phyloP scores from a whole-genome alignment of 64 coral and sea anemone species.

The Montipora sp. region DNA sequence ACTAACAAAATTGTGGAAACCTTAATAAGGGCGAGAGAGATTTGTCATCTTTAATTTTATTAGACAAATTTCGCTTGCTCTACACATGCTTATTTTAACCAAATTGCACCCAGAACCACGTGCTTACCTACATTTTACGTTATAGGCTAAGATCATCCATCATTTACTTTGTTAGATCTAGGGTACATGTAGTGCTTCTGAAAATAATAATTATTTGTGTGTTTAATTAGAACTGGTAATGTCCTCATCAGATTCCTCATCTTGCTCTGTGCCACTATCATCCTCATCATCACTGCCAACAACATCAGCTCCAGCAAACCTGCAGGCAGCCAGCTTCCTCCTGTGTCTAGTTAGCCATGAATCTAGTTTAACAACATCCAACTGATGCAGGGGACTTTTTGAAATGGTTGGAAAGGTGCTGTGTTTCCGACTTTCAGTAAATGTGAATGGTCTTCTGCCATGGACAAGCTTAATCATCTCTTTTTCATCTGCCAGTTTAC shows the following conservation, averaged over 20 bases:
- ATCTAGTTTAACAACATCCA: conserved; percentile 35
- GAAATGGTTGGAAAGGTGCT: conserved; percentile 15
- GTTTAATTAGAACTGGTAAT: neutral
- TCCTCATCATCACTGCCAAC: neutral
- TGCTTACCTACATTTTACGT: too few species aligned
- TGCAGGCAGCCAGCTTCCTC: neutral
- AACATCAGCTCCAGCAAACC: neutral
- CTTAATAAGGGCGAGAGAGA: too few species aligned
- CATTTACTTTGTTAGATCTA: too few species aligned
- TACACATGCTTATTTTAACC: too few species aligned
- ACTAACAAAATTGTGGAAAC: too few species aligned
- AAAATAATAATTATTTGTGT: too few species aligned
- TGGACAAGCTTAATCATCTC: conserved; percentile 33
- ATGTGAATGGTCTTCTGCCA: conserved; percentile 4
- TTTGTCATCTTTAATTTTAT: too few species aligned
- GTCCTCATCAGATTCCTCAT: neutral
- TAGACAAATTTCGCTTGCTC: too few species aligned
- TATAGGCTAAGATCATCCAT: too few species aligned
- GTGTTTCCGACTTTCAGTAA: conserved; percentile 21
- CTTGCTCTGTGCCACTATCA: neutral
- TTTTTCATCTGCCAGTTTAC: conserved; percentile 21
- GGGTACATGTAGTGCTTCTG: too few species aligned
- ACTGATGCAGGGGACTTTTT: conserved; percentile 40
- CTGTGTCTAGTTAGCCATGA: conserved; percentile 27
- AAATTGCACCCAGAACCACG: too few species aligned